These are phyloP conservation scores for Nysson spinosus DNA, from an alignment of 2,888 invertebrate species.

Conservation along the genomic window DNA sequence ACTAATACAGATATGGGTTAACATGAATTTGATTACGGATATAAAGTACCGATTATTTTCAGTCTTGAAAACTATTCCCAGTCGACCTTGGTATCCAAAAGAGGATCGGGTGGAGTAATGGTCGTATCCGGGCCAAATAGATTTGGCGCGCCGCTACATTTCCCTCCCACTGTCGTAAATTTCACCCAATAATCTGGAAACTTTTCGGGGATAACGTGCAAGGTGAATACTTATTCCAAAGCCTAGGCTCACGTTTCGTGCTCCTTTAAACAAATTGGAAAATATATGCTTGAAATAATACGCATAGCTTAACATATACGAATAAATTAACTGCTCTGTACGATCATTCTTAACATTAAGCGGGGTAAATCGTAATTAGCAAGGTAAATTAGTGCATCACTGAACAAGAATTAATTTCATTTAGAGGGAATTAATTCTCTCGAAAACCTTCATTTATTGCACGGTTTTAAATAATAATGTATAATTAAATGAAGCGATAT, in stretches of 20 bases:
- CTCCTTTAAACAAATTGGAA: constrained; percentile 31
- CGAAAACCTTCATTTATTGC: too few species aligned
- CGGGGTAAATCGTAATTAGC: too few species aligned
- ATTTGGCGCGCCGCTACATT: constrained; percentile 53
- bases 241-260: constrained; percentile 11
- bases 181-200: constrained; percentile 55
- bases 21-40: too few species aligned
- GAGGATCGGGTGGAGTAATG: constrained; percentile 33
- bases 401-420: too few species aligned
- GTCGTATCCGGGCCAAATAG: constrained; percentile 56
- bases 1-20: too few species aligned
- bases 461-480: too few species aligned
- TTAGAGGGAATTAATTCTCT: too few species aligned
- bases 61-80: constrained; percentile 23
- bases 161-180: constrained; percentile 44
- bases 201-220: constrained; percentile 48
- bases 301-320: not conserved
- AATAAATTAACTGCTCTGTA: too few species aligned
- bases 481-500: too few species aligned
- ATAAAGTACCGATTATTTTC: constrained; percentile 31
- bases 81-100: constrained; percentile 50
- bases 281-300: constrained; percentile 27
- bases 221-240: constrained; percentile 37
- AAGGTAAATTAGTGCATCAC: too few species aligned
- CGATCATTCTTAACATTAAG: too few species aligned